Base-by-base conservation (phyloP, 2,113 vertebrate species). In the Dicrurus megarhynchus region DNA sequence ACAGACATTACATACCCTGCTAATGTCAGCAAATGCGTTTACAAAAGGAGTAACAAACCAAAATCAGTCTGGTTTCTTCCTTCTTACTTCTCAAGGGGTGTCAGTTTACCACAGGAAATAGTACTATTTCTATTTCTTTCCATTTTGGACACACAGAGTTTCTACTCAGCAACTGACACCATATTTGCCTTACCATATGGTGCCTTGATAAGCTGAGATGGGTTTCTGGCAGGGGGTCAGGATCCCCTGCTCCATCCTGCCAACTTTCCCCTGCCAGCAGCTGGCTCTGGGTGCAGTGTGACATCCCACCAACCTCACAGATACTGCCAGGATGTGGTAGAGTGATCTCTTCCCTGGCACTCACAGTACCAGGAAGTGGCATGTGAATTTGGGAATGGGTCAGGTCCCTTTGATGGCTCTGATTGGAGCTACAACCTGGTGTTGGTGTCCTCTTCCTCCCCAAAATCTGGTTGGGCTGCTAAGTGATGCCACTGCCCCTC, bases 281-380 rank as follows among this genome's bases (percentile, higher is more conserved):
- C 0, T 3, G 59, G 57, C 12, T 50, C 2, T 9, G 28, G 20
- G 39, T 50, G 46, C 1, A 3, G 33, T 11, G 46, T 33, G 28
- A 53, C 8, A 11, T 27, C 22, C n/a, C 7, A 2, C 17, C 41
- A 86, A 26, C 20, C 9, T 18, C 20, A 15, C 1, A 14, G 59
- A 27, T 76, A 32, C 63, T n/a, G 13, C 0, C 0, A 22, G 46
- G 11, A 23, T 50, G 18, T 1, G 3, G n/a, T 7, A 49, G 50
- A 57, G 46, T 5, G 8, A 18, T 44, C 57, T 73, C 49, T 85
- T 59, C 10, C 9, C 0, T 2, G 32, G 11, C n/a, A 24, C 42
- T 65, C 16, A 15, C 33, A 42, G 21, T 35, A 27, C 63, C 61
- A 75, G 56, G 47, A 82, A 35, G 21, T 23, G 12, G 15, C 0